phyloP scores from a whole-genome alignment of 2,113 vertebrate genomes.

The Phoxinus phoxinus region DNA sequence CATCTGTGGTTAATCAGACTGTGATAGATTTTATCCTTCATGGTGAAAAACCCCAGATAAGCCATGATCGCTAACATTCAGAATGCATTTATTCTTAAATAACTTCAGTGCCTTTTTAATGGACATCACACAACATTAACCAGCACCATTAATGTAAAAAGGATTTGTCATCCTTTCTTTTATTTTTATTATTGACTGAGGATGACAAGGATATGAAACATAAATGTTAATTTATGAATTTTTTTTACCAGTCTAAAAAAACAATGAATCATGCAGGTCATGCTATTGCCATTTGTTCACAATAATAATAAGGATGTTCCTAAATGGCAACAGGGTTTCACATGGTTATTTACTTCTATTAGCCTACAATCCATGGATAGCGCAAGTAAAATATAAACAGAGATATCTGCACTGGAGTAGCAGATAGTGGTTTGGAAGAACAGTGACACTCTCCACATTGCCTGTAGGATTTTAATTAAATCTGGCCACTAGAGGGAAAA shows the following conservation, averaged over 20 bases:
- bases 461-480: slow-evolving; percentile 65
- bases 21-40: neutral
- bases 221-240: neutral
- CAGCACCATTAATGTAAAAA: neutral
- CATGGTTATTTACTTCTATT: neutral
- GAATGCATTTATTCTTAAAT: neutral
- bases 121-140: neutral
- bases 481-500: slow-evolving; percentile 56
- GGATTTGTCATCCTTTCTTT: neutral
- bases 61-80: neutral
- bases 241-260: too few species aligned
- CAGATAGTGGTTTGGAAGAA: slow-evolving; percentile 51
- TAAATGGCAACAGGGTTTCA: neutral
- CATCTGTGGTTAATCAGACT: slow-evolving; percentile 16
- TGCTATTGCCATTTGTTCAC: neutral
- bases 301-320: neutral
- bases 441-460: slow-evolving; percentile 52
- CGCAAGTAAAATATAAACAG: slow-evolving; percentile 2
- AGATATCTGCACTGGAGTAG: slow-evolving; percentile 12
- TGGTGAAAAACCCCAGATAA: neutral
- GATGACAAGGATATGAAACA: neutral
- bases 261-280: neutral
- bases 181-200: neutral
- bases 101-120: neutral
- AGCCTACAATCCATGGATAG: neutral